Conservation (phyloP, 2,113 vertebrate genomes). For the Sapajus apella region DNA sequence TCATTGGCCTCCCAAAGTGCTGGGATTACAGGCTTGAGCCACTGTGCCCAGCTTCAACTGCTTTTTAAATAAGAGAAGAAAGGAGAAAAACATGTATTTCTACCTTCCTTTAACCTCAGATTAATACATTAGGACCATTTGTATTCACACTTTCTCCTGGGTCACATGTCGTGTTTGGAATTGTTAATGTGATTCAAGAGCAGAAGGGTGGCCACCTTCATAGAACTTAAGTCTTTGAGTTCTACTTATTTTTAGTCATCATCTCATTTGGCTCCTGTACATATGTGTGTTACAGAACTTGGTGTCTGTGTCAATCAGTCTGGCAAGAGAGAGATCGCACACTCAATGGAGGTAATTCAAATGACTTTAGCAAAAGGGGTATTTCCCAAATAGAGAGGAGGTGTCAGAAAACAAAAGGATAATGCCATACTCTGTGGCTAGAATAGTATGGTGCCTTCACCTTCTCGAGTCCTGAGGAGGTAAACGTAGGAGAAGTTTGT, state of each 20-base stretch:
- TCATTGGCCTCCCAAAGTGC: too few relatives aligned
- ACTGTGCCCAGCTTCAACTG: background rate
- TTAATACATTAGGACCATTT: background rate
- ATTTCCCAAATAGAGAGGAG: background rate
- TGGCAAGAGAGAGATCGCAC: background rate
- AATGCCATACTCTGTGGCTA: too few relatives aligned
- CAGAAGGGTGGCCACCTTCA: background rate
- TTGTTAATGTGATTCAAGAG: background rate
- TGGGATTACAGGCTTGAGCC: too few relatives aligned
- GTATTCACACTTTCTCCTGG: background rate
- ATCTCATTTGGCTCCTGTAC: background rate
- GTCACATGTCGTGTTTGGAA: background rate
- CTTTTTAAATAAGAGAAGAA: background rate
- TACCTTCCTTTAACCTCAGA: background rate
- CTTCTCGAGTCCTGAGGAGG: background rate
- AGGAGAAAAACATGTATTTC: background rate
- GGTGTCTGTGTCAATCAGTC: background rate
- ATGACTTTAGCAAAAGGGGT: background rate
- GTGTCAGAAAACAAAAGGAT: too few relatives aligned
- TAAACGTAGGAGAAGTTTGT: background rate
- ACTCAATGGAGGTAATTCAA: background rate
- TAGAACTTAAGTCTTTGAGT: background rate
- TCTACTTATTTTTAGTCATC: background rate
- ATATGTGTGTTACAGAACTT: background rate
- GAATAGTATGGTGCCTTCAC: background rate